A percentile compares a stretch with the other conserved stretches of the same genome.
These are phyloP conservation scores for Prionailurus bengalensis DNA, from an alignment of 2,113 vertebrate species.

Conservation along the genomic window DNA sequence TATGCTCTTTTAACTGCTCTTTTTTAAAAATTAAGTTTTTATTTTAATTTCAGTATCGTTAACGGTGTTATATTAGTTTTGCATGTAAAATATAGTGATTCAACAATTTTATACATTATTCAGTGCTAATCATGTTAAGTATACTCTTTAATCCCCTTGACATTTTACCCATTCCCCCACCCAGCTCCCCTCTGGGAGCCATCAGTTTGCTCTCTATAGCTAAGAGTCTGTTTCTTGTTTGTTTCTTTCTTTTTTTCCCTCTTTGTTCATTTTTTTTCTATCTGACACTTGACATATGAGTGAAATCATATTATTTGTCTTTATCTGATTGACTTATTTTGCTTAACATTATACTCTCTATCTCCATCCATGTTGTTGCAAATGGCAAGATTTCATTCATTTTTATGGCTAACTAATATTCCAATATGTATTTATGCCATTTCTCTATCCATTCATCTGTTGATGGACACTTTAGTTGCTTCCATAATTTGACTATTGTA, in stretches of 20 bases:
- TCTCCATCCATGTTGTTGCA: neutral
- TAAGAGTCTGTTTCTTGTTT: neutral
- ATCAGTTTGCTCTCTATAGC: neutral
- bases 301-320: neutral
- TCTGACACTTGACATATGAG: neutral
- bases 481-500: neutral
- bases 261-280: neutral
- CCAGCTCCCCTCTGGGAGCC: neutral
- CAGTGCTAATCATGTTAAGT: neutral
- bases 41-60: neutral
- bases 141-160: neutral
- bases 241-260: neutral
- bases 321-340: neutral
- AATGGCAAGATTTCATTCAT: neutral
- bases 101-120: neutral
- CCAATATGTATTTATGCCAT: neutral
- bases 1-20: neutral
- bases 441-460: neutral
- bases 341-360: neutral
- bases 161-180: neutral
- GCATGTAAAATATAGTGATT: neutral
- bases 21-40: neutral
- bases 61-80: neutral
- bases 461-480: neutral
- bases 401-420: neutral